Base-by-base conservation (phyloP, 2,797 vertebrate genomes). In the Champsocephalus esox region DNA sequence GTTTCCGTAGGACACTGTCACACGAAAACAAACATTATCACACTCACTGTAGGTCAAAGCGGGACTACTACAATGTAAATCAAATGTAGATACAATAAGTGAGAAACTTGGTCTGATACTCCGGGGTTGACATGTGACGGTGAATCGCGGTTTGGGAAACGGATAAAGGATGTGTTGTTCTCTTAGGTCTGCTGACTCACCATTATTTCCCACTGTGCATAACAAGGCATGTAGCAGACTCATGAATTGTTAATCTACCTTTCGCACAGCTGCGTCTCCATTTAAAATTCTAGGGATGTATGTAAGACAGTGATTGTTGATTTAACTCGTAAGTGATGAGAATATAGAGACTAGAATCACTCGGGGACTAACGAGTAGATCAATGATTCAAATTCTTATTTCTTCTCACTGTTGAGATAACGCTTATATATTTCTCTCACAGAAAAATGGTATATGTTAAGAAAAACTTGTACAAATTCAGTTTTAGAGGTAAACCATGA, bases 331-430 rank as follows among this genome's bases (percentile, higher is more conserved):
- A 70, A 48, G 19, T 55, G 60, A 62, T 63, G 46, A 69, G 50
- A 45, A 10, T 10, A 19, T 11, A 49, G 62, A 71, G 32, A 28
- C 34, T 62, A 9, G 68, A 55, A 54, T 3, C 61, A 10, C 9
- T 17, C 49, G 10, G 12, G 34, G n/a, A 45, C 12, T 43, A 49
- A 28, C 9, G 43, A 38, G 7, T 13, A 14, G 62, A 70, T 76
- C 59, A 73, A 43, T 65, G 46, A 76, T 65, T 75, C 14, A 74
- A 71, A 50, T 56, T 73, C 45, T 74, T 28, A 46, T 85, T 82
- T 77, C 19, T 32, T 57, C 48, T 58, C 56, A 59, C 64, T 24
- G 21, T 14, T 63, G 62, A 71, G 43, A 77, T 73, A 45, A 57
- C 28, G 59, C 59, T 62, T 21, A 72, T 32, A 43, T 63, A 49